Evolutionary conservation across 1,140 invertebrate species (phyloP).

Genomic region (Zaprionus kolodkinae): DNA sequence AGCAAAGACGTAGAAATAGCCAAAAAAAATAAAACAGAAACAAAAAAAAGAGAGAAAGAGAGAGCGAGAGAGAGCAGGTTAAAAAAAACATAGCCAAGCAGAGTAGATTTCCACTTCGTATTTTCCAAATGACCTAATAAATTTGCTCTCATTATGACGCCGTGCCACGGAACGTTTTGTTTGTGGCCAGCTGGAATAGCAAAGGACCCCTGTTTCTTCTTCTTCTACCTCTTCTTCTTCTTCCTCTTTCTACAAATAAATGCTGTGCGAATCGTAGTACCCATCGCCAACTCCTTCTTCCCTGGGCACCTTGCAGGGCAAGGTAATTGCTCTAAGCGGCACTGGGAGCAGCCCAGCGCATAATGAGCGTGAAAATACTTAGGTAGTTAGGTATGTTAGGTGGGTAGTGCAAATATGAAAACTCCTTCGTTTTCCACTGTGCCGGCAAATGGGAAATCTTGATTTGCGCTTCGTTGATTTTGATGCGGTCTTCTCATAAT

Average conservation of each 20-base stretch:
- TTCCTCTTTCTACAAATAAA: slow-evolving; percentile 26
- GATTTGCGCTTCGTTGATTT: slow-evolving; percentile 38
- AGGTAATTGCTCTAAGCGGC: slow-evolving; percentile 74
- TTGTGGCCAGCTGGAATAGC: slow-evolving; percentile 65
- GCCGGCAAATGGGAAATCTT: slow-evolving; percentile 47
- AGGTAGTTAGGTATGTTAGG: slow-evolving; percentile 44
- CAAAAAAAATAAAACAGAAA: slow-evolving; percentile 27
- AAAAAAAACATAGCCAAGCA: slow-evolving; percentile 29
- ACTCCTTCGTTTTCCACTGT: slow-evolving; percentile 42
- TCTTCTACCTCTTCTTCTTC: too few relatives aligned
- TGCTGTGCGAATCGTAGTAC: slow-evolving; percentile 35
- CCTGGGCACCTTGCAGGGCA: slow-evolving; percentile 35
- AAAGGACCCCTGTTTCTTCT: slow-evolving; percentile 16
- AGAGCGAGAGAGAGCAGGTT: background rate
- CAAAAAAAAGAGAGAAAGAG: slow-evolving; percentile 7
- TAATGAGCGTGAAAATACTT: slow-evolving; percentile 79
- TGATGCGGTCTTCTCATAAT: background rate
- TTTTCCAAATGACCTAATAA: slow-evolving; percentile 82
- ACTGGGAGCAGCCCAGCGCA: slow-evolving; percentile 60
- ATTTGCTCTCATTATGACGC: slow-evolving; percentile 81
- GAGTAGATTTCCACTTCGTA: slow-evolving; percentile 72
- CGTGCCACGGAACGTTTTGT: slow-evolving; percentile 70
- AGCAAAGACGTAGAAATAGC: slow-evolving; percentile 17
- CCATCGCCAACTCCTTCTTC: background rate
- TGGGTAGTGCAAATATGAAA: slow-evolving; percentile 68